Conservation (phyloP, 2,113 vertebrate genomes). For the Myiozetetes cayanensis region DNA sequence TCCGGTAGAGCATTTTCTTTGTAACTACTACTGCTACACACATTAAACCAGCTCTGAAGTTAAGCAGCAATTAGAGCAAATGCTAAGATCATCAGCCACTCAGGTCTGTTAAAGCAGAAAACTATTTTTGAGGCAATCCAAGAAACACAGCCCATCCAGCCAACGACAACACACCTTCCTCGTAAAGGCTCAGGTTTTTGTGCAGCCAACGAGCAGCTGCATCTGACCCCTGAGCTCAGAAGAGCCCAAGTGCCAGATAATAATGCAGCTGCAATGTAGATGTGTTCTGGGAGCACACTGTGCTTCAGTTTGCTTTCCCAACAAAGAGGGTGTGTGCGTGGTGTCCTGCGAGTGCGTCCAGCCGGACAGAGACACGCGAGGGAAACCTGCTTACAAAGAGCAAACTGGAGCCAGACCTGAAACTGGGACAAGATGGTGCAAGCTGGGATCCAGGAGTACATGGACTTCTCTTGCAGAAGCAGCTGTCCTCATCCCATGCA, state of each 20-base stretch:
- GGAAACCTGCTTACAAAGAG: not conserved
- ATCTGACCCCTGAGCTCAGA: not conserved
- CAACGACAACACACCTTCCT: slow-evolving; percentile 42
- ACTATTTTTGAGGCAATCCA: slow-evolving; percentile 42
- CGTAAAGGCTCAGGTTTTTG: not conserved
- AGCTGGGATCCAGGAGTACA: not conserved
- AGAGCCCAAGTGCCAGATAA: not conserved
- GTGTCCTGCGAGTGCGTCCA: fast-evolving
- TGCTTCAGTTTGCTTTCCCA: not conserved
- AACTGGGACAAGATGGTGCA: not conserved
- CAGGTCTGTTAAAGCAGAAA: slow-evolving; percentile 42
- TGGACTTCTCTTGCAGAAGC: not conserved
- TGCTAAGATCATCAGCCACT: slow-evolving; percentile 4
- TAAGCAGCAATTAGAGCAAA: slow-evolving; percentile 5
- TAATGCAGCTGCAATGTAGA: not conserved
- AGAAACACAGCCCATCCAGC: slow-evolving; percentile 15
- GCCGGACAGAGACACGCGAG: fast-evolving
- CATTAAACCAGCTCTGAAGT: slow-evolving; percentile 6
- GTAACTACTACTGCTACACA: not conserved
- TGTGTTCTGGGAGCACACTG: not conserved
- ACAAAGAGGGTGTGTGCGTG: fast-evolving
- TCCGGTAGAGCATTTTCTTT: not conserved
- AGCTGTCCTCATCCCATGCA: fast-evolving
- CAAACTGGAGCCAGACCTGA: not conserved
- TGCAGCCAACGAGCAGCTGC: slow-evolving; percentile 22